Conservation (phyloP, 2,888 invertebrate genomes). For the Patella caerulea region DNA sequence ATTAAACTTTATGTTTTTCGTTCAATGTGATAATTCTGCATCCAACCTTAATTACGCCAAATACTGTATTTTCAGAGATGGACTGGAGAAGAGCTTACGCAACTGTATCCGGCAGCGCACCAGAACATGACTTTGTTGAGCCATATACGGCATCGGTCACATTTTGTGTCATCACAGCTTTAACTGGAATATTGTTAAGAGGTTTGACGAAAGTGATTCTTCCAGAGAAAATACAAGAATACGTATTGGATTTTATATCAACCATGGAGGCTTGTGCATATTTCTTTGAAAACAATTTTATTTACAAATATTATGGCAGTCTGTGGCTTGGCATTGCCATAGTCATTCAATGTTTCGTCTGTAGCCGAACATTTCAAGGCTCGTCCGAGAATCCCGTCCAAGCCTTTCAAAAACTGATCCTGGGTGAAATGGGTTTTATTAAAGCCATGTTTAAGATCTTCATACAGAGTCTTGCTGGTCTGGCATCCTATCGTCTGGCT, state of each 20-base stretch:
- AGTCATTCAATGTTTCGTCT: constrained; percentile 56
- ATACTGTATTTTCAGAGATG: constrained; percentile 27
- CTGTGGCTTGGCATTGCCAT: constrained; percentile 56
- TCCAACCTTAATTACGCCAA: too few relatives aligned
- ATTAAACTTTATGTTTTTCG: too few relatives aligned
- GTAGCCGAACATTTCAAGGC: constrained; percentile 58
- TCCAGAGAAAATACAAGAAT: constrained; percentile 41
- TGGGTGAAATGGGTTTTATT: constrained; percentile 34
- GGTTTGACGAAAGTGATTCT: constrained; percentile 41
- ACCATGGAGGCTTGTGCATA: constrained; percentile 64
- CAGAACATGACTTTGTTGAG: constrained; percentile 49
- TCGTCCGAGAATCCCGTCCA: constrained; percentile 63
- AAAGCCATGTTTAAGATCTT: constrained; percentile 47
- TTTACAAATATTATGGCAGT: constrained; percentile 59
- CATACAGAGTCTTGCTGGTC: constrained; percentile 54
- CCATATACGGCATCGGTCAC: constrained; percentile 56
- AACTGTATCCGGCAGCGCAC: constrained; percentile 33
- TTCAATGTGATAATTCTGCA: too few relatives aligned
- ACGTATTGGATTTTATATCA: constrained; percentile 55
- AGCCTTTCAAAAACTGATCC: constrained; percentile 49
- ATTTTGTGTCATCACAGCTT: constrained; percentile 55
- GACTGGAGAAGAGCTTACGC: constrained; percentile 43
- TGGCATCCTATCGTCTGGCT: constrained; percentile 60
- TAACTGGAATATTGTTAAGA: constrained; percentile 49
- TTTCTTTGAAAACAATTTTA: constrained; percentile 65